Evolutionary conservation across 2,888 invertebrate species (phyloP), one percentile per base, ranked within the genome.

Genomic region (Callimorpha dominula): DNA sequence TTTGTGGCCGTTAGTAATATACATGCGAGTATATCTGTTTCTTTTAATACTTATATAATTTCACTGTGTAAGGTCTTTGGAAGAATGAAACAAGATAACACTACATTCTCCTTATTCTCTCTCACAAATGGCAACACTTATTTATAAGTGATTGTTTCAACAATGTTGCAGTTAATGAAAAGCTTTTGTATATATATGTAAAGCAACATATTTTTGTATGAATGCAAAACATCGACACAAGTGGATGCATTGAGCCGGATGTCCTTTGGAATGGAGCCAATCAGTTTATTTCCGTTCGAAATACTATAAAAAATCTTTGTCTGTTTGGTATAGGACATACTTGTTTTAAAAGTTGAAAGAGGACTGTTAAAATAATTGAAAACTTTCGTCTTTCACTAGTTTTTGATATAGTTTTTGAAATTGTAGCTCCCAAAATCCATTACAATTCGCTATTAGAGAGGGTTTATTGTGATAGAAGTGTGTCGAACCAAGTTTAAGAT

Each of bases 281-380:
- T 85, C 81, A 79, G 79, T 80, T 83, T 78, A 76, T 74, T 85
- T 85, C 84, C 85, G 81, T 79, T 86, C 69, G 69, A 75, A 63
- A 66, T 75, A 80, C 73, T 54, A 70, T 72, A 54, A 73, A 75
- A 49, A 71, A 65, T 73, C 57, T 76, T 78, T 65, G 65, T 69
- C 66, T 65, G 65, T 70, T 67, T 80, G n/a, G 31, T 63, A 14
- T n/a, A 66, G 57, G 49, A 71, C 62, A 65, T 15, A 54, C 50
- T 14, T 54, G 17, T 17, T 49, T 46, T 14, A 46, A 42, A 46
- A n/a, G n/a, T 67, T 49, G 17, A 63, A n/a, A n/a, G 3, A 46
- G 46, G 20, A 42, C 65, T 31, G n/a, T n/a, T 1, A 31, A 12
- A 60, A 31, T 12, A 14, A 5, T n/a, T 60, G 11, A 31, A 57